Evolutionary conservation across 1,140 invertebrate genomes (phyloP).

Genomic region (Atopsyche davidsoni): DNA sequence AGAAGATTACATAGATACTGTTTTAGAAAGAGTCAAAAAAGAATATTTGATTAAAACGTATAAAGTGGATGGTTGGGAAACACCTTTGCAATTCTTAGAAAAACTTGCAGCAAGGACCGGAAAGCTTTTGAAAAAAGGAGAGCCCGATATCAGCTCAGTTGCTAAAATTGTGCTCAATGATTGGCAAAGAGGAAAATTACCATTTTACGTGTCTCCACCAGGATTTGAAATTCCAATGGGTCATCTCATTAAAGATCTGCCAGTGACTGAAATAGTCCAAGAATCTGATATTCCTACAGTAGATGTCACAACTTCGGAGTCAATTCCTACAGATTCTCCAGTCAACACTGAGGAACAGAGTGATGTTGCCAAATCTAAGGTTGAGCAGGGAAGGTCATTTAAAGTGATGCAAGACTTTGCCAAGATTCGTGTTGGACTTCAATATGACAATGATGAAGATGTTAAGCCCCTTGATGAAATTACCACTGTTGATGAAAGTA

Average conservation of each 20-base stretch:
- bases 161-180: constrained; percentile 97
- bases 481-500: constrained; percentile 32
- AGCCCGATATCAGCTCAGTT: constrained; percentile 83
- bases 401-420: constrained; percentile 69
- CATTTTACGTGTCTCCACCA: constrained; percentile 86
- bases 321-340: too few species aligned
- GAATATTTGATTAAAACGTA: constrained; percentile 93
- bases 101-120: constrained; percentile 81
- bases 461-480: constrained; percentile 52
- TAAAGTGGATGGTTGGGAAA: constrained; percentile 72
- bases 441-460: constrained; percentile 65
- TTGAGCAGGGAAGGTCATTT: constrained; percentile 41
- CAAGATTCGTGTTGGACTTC: constrained; percentile 69
- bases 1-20: constrained; percentile 86
- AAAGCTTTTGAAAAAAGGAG: constrained; percentile 91
- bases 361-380: constrained; percentile 22
- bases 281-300: constrained; percentile 21
- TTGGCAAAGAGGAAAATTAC: constrained; percentile 95
- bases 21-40: constrained; percentile 81
- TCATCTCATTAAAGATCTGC: constrained; percentile 18
- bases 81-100: constrained; percentile 85
- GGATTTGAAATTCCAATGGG: constrained; percentile 59
- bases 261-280: constrained; percentile 27
- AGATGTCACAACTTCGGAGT: constrained; percentile 20
- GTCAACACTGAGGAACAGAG: constrained; percentile 6